phyloP scores from a whole-genome alignment of 2,888 invertebrate species.

The Synergus laeviventris region DNA sequence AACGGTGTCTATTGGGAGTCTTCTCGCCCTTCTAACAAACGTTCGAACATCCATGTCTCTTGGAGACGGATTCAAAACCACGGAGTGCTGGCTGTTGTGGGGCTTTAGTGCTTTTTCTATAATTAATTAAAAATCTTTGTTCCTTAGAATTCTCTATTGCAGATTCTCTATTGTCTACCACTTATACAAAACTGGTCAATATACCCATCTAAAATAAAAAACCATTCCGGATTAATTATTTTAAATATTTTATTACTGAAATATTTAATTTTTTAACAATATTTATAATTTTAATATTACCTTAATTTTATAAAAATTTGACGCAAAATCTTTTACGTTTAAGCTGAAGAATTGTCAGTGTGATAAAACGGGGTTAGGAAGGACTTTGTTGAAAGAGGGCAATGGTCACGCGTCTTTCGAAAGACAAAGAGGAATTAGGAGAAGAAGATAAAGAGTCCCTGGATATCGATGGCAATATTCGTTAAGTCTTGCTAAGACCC shows the following conservation, averaged over 20 bases:
- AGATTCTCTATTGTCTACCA: too few species aligned
- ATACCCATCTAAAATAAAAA: too few species aligned
- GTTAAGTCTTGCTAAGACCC: conserved; percentile 71
- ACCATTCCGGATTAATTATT: too few species aligned
- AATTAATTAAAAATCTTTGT: conserved; percentile 9
- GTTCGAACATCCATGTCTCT: background rate
- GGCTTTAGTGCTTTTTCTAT: background rate
- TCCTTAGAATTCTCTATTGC: background rate
- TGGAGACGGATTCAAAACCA: conserved; percentile 2
- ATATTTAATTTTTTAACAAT: too few species aligned
- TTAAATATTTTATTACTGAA: too few species aligned
- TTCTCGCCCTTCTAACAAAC: conserved; percentile 10
- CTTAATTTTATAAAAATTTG: too few species aligned
- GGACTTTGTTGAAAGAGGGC: background rate
- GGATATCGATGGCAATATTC: conserved; percentile 72
- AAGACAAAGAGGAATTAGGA: conserved; percentile 47
- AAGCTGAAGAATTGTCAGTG: conserved; percentile 13
- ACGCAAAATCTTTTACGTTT: too few species aligned
- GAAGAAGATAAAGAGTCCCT: conserved; percentile 53
- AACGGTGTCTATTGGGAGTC: conserved; percentile 34
- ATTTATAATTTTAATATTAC: too few species aligned
- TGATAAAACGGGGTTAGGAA: conserved; percentile 9
- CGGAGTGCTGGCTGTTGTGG: background rate
- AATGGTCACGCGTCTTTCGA: conserved; percentile 18
- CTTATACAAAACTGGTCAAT: too few species aligned